phyloP scores from a whole-genome alignment of 2,888 invertebrate species.

The Lasiommata megera region DNA sequence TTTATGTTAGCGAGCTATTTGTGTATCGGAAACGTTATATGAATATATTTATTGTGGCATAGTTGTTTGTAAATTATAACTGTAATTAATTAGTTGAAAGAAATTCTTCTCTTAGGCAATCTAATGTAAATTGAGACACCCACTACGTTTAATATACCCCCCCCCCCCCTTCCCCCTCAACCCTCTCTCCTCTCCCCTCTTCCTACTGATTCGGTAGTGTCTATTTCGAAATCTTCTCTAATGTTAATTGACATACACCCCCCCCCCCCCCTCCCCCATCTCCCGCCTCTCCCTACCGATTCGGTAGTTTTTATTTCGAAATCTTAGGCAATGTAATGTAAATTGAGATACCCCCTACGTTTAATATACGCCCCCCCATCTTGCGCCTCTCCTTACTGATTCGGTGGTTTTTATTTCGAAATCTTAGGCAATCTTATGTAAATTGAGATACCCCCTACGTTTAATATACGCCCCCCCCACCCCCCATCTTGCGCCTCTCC shows the following conservation, averaged over 20 bases:
- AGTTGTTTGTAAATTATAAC: not conserved
- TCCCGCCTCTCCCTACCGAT: too few relatives aligned
- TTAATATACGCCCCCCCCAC: too few relatives aligned
- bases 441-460: too few relatives aligned
- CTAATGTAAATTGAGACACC: not conserved
- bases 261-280: too few relatives aligned
- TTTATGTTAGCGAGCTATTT: not conserved
- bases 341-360: not conserved
- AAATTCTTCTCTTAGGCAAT: not conserved
- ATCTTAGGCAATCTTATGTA: too few relatives aligned
- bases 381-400: too few relatives aligned
- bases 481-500: too few relatives aligned
- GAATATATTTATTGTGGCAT: constrained; percentile 6
- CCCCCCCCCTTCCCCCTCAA: too few relatives aligned
- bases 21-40: not conserved
- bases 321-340: not conserved
- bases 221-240: too few relatives aligned
- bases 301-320: too few relatives aligned
- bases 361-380: not conserved
- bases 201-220: not conserved
- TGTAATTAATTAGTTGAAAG: not conserved
- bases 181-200: too few relatives aligned
- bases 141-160: not conserved
- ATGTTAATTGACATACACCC: too few relatives aligned
- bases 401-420: not conserved